phyloP scores from a whole-genome alignment of 2,797 vertebrate genomes.

The Percopsis omiscomaycus region DNA sequence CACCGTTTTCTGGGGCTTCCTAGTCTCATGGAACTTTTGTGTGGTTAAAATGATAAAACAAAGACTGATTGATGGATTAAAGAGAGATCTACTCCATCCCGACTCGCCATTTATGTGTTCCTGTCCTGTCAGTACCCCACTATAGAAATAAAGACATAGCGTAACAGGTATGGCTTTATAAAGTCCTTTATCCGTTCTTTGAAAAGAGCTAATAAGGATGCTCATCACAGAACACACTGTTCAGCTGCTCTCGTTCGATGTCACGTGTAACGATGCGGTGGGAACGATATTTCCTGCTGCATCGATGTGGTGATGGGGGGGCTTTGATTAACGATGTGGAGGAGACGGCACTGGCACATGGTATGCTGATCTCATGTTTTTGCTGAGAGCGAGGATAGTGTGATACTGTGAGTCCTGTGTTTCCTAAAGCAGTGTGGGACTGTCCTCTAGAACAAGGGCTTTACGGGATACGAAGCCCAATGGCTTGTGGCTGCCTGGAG shows the following conservation, averaged over 20 bases:
- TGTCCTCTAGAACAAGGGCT: conserved; percentile 60
- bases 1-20: conserved; percentile 6
- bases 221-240: conserved; percentile 33
- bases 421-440: conserved; percentile 39
- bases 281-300: conserved; percentile 45
- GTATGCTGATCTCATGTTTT: conserved; percentile 68
- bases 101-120: background rate
- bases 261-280: conserved; percentile 49
- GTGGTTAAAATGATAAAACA: background rate
- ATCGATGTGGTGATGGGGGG: conserved; percentile 50
- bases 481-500: conserved; percentile 49
- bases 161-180: conserved; percentile 12
- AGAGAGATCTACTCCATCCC: background rate
- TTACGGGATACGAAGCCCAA: conserved; percentile 35
- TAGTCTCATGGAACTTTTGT: conserved; percentile 16
- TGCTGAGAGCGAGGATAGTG: conserved; percentile 30
- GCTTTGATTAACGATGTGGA: conserved; percentile 76
- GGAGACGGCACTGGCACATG: conserved; percentile 68
- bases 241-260: no score
- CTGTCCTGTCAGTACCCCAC: conserved; percentile 1
- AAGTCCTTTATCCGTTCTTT: conserved; percentile 13
- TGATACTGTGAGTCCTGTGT: conserved; percentile 55
- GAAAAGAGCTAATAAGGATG: conserved; percentile 35
- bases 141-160: background rate
- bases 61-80: background rate